Evolutionary conservation across 1,140 invertebrate species (phyloP).

Genomic region (Pseudomyrmex dendroicus): DNA sequence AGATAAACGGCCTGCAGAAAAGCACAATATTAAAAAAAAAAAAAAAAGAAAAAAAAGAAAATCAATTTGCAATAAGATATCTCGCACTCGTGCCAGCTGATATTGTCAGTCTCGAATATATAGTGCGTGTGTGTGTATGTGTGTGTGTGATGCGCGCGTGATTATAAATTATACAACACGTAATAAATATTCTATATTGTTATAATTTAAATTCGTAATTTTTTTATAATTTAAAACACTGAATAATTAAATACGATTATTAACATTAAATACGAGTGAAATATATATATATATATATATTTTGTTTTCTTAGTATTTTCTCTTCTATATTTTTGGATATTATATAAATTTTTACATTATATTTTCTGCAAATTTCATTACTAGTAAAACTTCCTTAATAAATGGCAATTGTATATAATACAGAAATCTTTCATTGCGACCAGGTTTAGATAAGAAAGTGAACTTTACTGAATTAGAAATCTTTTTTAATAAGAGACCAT

Average conservation of each 20-base stretch:
- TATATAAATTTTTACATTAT: background rate
- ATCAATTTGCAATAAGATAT: constrained; percentile 6
- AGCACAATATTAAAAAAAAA: constrained; percentile 52
- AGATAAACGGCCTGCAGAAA: constrained; percentile 87
- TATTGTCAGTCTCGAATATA: constrained; percentile 32
- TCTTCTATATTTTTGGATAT: background rate
- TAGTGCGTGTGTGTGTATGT: background rate
- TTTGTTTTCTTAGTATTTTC: background rate
- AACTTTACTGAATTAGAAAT: constrained; percentile 8
- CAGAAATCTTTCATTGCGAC: constrained; percentile 18
- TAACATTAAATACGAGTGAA: background rate
- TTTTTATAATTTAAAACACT: background rate
- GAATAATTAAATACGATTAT: background rate
- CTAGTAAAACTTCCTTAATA: constrained; percentile 22
- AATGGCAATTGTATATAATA: constrained; percentile 13
- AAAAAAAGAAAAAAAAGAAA: too few relatives aligned
- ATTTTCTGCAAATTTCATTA: background rate
- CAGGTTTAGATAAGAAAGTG: constrained; percentile 12
- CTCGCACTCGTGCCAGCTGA: constrained; percentile 20
- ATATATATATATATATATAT: constrained; percentile 12
- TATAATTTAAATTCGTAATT: background rate
- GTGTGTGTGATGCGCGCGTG: too few relatives aligned
- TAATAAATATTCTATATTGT: constrained; percentile 51
- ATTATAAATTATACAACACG: too few relatives aligned
- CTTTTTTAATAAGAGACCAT: constrained; percentile 45